Evolutionary conservation across 2,888 invertebrate species (phyloP).

Genomic region (Acrocyrtus sp.): DNA sequence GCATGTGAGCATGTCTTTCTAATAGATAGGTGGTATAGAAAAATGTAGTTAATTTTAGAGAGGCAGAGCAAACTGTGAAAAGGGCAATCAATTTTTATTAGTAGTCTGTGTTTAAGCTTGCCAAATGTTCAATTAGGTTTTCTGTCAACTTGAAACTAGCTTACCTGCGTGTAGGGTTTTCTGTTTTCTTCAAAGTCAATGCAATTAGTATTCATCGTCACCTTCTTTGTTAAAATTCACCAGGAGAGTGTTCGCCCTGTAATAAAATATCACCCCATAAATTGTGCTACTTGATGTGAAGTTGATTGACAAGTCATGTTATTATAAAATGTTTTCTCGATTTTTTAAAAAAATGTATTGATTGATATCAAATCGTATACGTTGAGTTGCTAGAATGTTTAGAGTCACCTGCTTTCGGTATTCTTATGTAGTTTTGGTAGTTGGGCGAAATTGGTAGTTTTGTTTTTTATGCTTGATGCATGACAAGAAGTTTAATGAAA

Average conservation of each 20-base stretch:
- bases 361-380: background rate
- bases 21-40: no score
- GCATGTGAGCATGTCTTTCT: no score
- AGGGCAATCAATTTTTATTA: background rate
- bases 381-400: no score
- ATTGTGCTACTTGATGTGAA: background rate
- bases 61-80: no score
- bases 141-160: no score
- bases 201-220: background rate
- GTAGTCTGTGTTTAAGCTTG: background rate
- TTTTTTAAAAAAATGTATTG: background rate
- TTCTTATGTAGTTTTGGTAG: background rate
- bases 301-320: constrained; percentile 20
- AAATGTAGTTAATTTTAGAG: no score
- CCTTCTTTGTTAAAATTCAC: background rate
- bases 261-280: background rate
- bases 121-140: background rate
- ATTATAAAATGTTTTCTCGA: constrained; percentile 1
- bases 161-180: background rate
- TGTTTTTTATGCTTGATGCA: background rate
- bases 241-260: background rate
- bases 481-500: background rate
- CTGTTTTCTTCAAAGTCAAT: background rate
- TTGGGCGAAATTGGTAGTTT: background rate
- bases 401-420: background rate